Evolutionary conservation across 1,140 invertebrate genomes (phyloP), one percentile per base, ranked within the genome.

Genomic region (Diachasma alloeum): DNA sequence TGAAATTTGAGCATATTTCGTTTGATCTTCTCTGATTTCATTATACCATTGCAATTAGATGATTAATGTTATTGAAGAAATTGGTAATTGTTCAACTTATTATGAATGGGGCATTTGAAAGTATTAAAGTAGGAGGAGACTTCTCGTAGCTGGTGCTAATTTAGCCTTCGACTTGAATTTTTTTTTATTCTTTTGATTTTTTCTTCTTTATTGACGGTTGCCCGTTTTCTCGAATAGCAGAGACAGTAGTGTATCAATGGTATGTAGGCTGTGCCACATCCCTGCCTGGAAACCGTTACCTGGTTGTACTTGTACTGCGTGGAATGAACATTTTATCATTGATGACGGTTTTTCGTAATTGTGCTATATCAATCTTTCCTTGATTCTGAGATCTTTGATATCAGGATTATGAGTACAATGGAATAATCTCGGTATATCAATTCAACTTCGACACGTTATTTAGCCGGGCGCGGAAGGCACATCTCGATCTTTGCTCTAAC

Each of bases 221-320:
- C 42, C 66, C 59, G 59, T 17, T 24, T 63, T 63, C 59, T 82
- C 80, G 77, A 68, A 71, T 80, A 80, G 81, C 77, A 82, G 59
- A 31, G 59, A 63, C 31, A 31, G 66, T 68, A 19, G 36, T 82
- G 79, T 81, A 84, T 80, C 85, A 80, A 84, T 85, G 86, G 86
- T 88, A 88, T 88, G 86, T 87, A 88, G 87, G 87, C 86, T 88
- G 87, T 89, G 87, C 87, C 85, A 89, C 87, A 88, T 89, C 87
- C 86, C 87, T 85, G 86, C 84, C 86, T 86, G 84, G 85, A 87
- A 89, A 88, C 87, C 87, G 87, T 89, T 88, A 89, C 81, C 85
- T 82, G 84, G 79, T 81, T 87, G 81, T 86, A 85, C 83, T 46
- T 44, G 8, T 8, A 84, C 86, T 88, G 81, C 87, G 87, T 87